Conservation (phyloP, 2,888 invertebrate species). For the Lasius fuliginosus region DNA sequence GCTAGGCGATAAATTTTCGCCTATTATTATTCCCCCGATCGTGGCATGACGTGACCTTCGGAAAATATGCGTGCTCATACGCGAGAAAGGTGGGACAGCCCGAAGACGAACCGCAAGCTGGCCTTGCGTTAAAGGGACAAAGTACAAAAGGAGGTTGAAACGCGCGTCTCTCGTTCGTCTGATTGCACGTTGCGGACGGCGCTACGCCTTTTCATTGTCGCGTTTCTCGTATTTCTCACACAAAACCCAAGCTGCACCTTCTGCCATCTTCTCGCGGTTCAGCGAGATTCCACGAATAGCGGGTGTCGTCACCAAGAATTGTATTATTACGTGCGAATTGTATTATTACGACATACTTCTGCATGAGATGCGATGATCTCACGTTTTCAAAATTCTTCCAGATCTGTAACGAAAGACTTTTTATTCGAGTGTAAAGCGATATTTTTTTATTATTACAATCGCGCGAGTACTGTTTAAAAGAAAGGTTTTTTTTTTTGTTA, state of each 20-base stretch:
- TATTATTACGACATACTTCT: neutral
- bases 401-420: neutral
- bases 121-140: slow-evolving; percentile 49
- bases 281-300: slow-evolving; percentile 14
- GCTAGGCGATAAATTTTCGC: slow-evolving; percentile 67
- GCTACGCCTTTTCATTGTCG: slow-evolving; percentile 45
- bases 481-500: neutral
- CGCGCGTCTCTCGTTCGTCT: slow-evolving; percentile 29
- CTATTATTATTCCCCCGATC: slow-evolving; percentile 69
- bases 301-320: slow-evolving; percentile 4
- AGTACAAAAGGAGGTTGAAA: slow-evolving; percentile 38
- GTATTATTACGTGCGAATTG: neutral
- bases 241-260: slow-evolving; percentile 10
- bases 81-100: slow-evolving; percentile 17
- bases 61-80: slow-evolving; percentile 47
- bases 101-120: slow-evolving; percentile 48
- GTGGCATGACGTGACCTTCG: slow-evolving; percentile 44
- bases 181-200: slow-evolving; percentile 41
- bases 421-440: neutral
- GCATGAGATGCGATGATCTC: neutral
- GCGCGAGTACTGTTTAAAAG: neutral
- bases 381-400: neutral
- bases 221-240: slow-evolving; percentile 47
- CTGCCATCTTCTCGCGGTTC: slow-evolving; percentile 3
- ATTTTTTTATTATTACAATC: neutral